These are phyloP conservation scores for Atopsyche davidsoni DNA, from an alignment of 1,140 invertebrate genomes.

Conservation along the genomic window DNA sequence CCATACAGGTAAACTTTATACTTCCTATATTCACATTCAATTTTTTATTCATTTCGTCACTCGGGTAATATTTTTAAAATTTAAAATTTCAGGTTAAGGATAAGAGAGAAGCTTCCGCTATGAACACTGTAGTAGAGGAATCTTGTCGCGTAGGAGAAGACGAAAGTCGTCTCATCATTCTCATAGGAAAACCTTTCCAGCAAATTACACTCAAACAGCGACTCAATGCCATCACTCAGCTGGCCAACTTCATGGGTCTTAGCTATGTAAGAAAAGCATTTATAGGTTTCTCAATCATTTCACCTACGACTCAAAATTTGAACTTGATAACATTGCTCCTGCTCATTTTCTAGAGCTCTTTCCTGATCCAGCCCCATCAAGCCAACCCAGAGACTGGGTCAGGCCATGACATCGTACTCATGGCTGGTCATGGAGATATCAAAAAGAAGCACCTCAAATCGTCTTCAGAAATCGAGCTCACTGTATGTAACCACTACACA, in stretches of 20 bases:
- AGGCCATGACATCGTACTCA: slow-evolving; percentile 11
- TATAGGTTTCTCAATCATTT: neutral
- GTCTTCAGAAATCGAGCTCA: slow-evolving; percentile 18
- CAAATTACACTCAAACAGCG: slow-evolving; percentile 39
- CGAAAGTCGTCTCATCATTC: slow-evolving; percentile 39
- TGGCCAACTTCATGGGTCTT: slow-evolving; percentile 46
- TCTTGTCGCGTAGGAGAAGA: slow-evolving; percentile 38
- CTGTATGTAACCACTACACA: slow-evolving; percentile 11
- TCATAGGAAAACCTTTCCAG: slow-evolving; percentile 40
- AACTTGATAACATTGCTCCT: neutral
- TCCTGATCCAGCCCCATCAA: slow-evolving; percentile 25
- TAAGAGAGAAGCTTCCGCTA: slow-evolving; percentile 41
- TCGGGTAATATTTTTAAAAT: neutral
- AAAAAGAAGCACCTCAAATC: slow-evolving; percentile 23
- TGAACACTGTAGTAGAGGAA: slow-evolving; percentile 35
- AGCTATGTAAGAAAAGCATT: slow-evolving; percentile 37
- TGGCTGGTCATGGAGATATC: slow-evolving; percentile 15
- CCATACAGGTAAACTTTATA: slow-evolving; percentile 37
- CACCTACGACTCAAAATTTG: neutral
- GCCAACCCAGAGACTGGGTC: slow-evolving; percentile 7
- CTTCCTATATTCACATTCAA: slow-evolving; percentile 4
- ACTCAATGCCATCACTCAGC: slow-evolving; percentile 42
- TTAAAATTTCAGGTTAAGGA: slow-evolving; percentile 41
- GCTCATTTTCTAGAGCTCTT: slow-evolving; percentile 21
- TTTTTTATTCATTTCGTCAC: neutral